Conservation (phyloP, 2,888 invertebrate genomes). For the Drosophila picticornis region DNA sequence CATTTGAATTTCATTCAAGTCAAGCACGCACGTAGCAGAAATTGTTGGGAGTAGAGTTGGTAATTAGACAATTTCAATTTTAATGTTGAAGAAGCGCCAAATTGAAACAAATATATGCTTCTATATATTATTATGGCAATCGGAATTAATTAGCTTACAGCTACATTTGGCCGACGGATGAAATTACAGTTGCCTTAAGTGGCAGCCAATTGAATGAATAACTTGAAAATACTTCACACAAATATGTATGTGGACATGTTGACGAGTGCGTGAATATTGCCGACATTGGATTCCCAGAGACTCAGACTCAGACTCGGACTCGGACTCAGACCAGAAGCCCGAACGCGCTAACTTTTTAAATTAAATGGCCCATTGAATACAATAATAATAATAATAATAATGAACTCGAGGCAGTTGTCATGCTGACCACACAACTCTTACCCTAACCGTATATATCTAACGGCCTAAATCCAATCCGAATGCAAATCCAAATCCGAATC, state of each 20-base stretch:
- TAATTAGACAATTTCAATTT: constrained; percentile 20
- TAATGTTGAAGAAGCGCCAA: constrained; percentile 22
- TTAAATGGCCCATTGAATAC: constrained; percentile 66
- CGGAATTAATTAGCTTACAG: constrained; percentile 30
- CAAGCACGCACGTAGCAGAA: background rate
- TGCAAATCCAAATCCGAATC: background rate
- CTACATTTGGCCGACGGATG: constrained; percentile 36
- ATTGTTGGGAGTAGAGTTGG: background rate
- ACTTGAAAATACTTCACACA: constrained; percentile 44
- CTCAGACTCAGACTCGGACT: background rate
- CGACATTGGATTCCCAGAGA: background rate
- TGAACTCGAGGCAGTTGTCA: constrained; percentile 43
- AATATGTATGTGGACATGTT: constrained; percentile 13
- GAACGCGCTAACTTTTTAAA: constrained; percentile 44
- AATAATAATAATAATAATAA: constrained; percentile 54
- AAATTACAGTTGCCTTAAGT: constrained; percentile 56
- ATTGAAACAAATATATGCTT: constrained; percentile 3
- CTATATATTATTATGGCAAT: constrained; percentile 26
- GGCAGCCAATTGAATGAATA: constrained; percentile 52
- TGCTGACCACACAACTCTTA: background rate
- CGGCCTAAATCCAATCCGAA: background rate
- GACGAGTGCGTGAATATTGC: constrained; percentile 3
- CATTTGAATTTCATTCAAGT: constrained; percentile 4
- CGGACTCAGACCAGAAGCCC: background rate
- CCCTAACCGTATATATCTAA: constrained; percentile 1